Evolutionary conservation across 2,797 vertebrate species (phyloP).

Genomic region (Enteromius radiatus): DNA sequence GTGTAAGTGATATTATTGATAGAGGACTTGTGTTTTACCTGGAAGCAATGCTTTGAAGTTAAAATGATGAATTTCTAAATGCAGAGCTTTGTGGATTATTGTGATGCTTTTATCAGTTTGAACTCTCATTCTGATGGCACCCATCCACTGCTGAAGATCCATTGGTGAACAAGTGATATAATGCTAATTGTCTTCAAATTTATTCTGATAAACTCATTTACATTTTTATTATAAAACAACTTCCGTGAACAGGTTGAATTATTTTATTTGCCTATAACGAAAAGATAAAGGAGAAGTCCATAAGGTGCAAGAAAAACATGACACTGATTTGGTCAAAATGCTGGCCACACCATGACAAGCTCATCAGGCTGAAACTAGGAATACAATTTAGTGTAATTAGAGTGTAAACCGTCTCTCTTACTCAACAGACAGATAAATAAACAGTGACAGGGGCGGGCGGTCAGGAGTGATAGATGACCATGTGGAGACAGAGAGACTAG

Average conservation of each 20-base stretch:
- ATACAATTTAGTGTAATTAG: constrained; percentile 18
- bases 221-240: background rate
- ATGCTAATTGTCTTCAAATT: background rate
- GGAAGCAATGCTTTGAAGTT: background rate
- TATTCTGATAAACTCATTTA: background rate
- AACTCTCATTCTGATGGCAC: background rate
- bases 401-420: background rate
- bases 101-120: background rate
- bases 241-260: background rate
- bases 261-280: background rate
- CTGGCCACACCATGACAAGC: background rate
- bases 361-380: constrained; percentile 7
- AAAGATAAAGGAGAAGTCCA: background rate
- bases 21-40: background rate
- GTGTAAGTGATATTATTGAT: background rate
- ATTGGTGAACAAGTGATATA: background rate
- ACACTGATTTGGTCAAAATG: background rate
- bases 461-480: constrained; percentile 47
- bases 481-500: constrained; percentile 64
- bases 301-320: too few species aligned
- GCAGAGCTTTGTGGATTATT: background rate
- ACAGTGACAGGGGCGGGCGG: constrained; percentile 9
- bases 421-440: constrained; percentile 23
- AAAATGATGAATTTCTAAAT: background rate
- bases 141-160: background rate